Evolutionary conservation across 2,797 vertebrate species (phyloP).

Genomic region (Chelon labrosus): DNA sequence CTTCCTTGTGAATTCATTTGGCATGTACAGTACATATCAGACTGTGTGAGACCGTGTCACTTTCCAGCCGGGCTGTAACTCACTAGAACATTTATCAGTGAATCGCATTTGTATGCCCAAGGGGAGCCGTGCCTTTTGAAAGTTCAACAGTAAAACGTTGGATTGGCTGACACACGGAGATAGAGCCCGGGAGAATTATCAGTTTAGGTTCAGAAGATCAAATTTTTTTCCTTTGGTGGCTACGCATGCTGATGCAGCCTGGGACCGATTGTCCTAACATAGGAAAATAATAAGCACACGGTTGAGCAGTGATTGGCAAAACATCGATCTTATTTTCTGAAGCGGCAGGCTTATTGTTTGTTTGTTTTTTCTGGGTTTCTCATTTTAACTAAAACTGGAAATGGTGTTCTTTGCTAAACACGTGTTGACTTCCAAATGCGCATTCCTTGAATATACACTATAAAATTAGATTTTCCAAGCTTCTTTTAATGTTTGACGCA

Average conservation of each 20-base stretch:
- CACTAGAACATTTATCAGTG: constrained; percentile 65
- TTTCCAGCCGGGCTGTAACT: constrained; percentile 61
- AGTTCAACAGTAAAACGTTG: constrained; percentile 67
- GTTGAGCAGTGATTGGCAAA: constrained; percentile 14
- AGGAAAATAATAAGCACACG: constrained; percentile 20
- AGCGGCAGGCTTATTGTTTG: not conserved
- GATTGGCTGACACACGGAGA: constrained; percentile 61
- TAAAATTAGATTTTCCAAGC: too few species aligned
- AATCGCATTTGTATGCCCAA: constrained; percentile 70
- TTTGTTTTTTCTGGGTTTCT: not conserved
- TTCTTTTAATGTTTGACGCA: too few species aligned
- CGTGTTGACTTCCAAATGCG: too few species aligned
- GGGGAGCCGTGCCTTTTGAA: constrained; percentile 57
- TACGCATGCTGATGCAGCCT: constrained; percentile 33
- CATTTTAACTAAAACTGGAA: not conserved
- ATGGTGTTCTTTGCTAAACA: too few species aligned
- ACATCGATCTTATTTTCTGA: constrained; percentile 14
- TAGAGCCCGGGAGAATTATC: constrained; percentile 59
- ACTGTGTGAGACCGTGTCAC: constrained; percentile 30
- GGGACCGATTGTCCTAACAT: not conserved
- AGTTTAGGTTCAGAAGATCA: constrained; percentile 62
- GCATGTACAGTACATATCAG: constrained; percentile 55
- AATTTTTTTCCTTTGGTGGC: constrained; percentile 20
- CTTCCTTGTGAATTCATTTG: constrained; percentile 39
- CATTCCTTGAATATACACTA: too few species aligned